phyloP scores from a whole-genome alignment of 1,140 invertebrate species.

The Bombus cullumanus region DNA sequence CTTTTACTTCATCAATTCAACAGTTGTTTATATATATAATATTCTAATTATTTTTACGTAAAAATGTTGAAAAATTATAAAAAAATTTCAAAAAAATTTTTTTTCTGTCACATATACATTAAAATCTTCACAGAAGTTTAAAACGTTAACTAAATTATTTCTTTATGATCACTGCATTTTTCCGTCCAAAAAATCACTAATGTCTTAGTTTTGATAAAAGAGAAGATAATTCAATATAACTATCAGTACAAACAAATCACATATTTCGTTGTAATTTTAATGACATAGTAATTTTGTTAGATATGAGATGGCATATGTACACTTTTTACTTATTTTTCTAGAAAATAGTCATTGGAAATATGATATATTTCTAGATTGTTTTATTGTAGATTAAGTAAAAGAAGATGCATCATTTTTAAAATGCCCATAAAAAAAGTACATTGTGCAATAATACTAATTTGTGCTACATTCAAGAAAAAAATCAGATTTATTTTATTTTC shows the following conservation, averaged over 20 bases:
- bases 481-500: not conserved
- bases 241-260: slow-evolving; percentile 33
- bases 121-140: not conserved
- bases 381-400: not conserved
- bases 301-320: not conserved
- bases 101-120: not conserved
- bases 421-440: not conserved
- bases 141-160: slow-evolving; percentile 32
- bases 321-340: slow-evolving; percentile 40
- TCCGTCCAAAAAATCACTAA: slow-evolving; percentile 36
- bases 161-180: slow-evolving; percentile 12
- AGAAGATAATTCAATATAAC: slow-evolving; percentile 17
- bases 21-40: not conserved
- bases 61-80: not conserved
- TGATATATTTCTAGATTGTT: slow-evolving; percentile 24
- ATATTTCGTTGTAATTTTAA: slow-evolving; percentile 29
- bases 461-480: not conserved
- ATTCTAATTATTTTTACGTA: slow-evolving; percentile 24
- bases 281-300: not conserved
- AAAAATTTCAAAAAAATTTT: not conserved
- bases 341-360: not conserved
- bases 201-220: slow-evolving; percentile 15
- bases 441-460: slow-evolving; percentile 38
- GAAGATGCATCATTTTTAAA: not conserved
- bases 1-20: not conserved